Base-by-base conservation (phyloP, 2,113 vertebrate genomes). In the Eonycteris spelaea region DNA sequence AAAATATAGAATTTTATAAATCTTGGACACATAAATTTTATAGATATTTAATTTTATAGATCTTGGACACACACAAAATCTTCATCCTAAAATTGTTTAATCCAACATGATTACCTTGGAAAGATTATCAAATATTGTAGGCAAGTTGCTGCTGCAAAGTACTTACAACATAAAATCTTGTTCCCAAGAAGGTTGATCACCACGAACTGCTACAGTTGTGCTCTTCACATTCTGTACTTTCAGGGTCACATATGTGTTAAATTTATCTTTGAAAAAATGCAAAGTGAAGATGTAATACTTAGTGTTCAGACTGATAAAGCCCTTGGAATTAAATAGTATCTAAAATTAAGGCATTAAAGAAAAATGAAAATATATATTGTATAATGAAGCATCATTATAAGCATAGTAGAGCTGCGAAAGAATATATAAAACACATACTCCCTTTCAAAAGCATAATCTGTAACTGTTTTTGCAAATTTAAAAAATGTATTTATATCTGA, bases 161-260 rank as follows among this genome's bases (percentile, higher is more conserved):
- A 99, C 99, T 99, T 98, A 99, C 99, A 99, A 99, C 99, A 99
- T 99, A 98, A 99, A 99, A 98, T 99, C 99, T 96, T 99, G 99
- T 21, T 99, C 99, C 99, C 99, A 99, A 91, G 99, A 99, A 45
- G 99, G 99, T 22, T 99, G 99, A 73, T 99, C 98, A 8, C 99
- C 99, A 14, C 99, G 99, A 26, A 99, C 99, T 0, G 99, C 99
- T 90, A 99, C 98, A 0, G 99, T 99, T 0, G 99, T 99, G 92
- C 99, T 99, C 98, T 99, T 99, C 97, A 99, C 99, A 98, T 99
- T 99, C 98, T 99, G 99, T 74, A 99, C 99, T 98, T 99, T 99
- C 96, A 99, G 95, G 0, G 99, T 99, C 89, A 99, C 99, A 1
- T 99, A 99, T 0, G 99, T 99, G 91, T 99, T 99, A 98, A 99